Conservation (phyloP, 1,140 invertebrate species). For the Pachyrhynchus sulphureomaculatus region DNA sequence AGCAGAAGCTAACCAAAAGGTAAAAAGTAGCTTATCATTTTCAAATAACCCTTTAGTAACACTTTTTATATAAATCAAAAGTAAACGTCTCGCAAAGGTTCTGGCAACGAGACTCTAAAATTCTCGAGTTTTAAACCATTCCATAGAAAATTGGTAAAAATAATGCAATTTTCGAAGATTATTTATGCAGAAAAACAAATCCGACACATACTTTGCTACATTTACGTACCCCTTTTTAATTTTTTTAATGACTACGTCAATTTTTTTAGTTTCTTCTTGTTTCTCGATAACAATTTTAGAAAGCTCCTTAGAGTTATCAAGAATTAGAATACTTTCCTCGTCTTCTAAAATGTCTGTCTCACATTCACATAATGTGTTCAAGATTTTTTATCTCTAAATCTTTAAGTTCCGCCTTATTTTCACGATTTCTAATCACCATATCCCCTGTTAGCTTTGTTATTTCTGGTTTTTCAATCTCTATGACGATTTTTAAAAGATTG, state of each 20-base stretch:
- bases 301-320: constrained; percentile 82
- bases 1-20: constrained; percentile 78
- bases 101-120: constrained; percentile 67
- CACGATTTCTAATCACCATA: constrained; percentile 76
- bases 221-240: constrained; percentile 79
- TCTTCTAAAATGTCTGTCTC: constrained; percentile 89
- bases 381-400: constrained; percentile 87
- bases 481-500: constrained; percentile 84
- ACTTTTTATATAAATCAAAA: constrained; percentile 80
- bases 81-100: constrained; percentile 81
- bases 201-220: constrained; percentile 80
- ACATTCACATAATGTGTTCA: constrained; percentile 78
- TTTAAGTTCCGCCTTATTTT: constrained; percentile 77
- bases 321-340: constrained; percentile 80
- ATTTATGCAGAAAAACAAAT: constrained; percentile 87
- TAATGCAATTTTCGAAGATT: constrained; percentile 87
- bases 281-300: constrained; percentile 78
- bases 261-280: constrained; percentile 71
- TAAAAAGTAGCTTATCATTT: constrained; percentile 89
- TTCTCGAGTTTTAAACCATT: constrained; percentile 86
- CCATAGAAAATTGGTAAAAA: constrained; percentile 89
- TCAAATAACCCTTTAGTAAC: constrained; percentile 88
- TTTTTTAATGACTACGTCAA: constrained; percentile 70
- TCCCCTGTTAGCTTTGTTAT: constrained; percentile 82
- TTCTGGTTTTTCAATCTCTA: constrained; percentile 85